These are phyloP conservation scores for Camptogramma bilineatum DNA, from an alignment of 2,888 invertebrate genomes.

Conservation along the genomic window DNA sequence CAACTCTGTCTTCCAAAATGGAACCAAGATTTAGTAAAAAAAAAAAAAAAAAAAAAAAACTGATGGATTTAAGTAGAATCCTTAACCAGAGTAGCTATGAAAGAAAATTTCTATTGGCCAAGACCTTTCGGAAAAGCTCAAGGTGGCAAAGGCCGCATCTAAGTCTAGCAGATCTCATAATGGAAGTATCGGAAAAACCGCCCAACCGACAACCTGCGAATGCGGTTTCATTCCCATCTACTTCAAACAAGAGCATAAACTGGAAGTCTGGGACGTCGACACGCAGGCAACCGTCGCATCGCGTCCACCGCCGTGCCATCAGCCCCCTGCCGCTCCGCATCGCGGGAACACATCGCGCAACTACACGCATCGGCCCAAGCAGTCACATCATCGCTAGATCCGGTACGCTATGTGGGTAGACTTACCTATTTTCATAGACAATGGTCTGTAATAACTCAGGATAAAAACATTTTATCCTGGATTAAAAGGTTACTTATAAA, in stretches of 20 bases:
- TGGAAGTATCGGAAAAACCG: conserved; percentile 1
- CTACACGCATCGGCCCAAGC: conserved; percentile 2
- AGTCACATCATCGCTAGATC: background rate
- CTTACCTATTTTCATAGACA: conserved; percentile 1
- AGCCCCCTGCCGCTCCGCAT: background rate
- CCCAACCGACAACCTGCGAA: background rate
- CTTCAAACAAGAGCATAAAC: background rate
- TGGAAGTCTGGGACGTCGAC: background rate
- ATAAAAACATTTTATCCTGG: background rate
- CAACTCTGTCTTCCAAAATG: background rate
- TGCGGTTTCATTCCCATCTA: background rate
- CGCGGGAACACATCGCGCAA: conserved; percentile 4
- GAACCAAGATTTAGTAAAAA: background rate
- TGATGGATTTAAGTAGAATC: no score
- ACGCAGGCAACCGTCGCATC: conserved; percentile 3
- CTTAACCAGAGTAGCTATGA: no score
- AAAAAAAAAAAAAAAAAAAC: background rate
- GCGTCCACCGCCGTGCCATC: no score
- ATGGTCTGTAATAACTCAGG: conserved; percentile 3
- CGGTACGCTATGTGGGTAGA: no score
- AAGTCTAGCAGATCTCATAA: background rate
- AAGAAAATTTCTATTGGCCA: no score
- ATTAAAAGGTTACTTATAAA: background rate
- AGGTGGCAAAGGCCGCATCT: conserved; percentile 2
- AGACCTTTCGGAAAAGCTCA: background rate